Evolutionary conservation across 2,113 vertebrate genomes (phyloP), one percentile per base, ranked within the genome.

Genomic region (Oceanites oceanicus): DNA sequence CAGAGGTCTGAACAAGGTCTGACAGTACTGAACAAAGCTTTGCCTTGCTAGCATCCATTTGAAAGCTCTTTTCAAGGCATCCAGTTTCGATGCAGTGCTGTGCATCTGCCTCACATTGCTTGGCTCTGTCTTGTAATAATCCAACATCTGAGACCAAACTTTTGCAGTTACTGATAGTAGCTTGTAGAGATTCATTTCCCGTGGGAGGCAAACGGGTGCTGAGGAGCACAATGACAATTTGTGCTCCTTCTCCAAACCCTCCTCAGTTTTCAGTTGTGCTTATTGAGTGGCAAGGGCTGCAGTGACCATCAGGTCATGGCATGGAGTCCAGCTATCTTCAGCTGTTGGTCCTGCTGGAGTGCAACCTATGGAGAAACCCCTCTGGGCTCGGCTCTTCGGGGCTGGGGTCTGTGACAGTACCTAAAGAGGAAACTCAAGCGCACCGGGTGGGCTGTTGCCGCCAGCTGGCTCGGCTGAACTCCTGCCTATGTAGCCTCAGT

Each of bases 151-250:
- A 59, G 63, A 50, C n/a, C 0, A 7, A 72, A 13, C 6, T 40
- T 47, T 1, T 40, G 25, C 36, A 36, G 11, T 21, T 79, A 5
- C 20, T 52, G 56, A 11, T 5, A 42, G n/a, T 15, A 62, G 30
- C 15, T 88, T 30, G 11, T 9, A 61, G 52, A 40, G 9, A 30
- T 16, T 77, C 0, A 0, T 74, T 93, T 78, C 32, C 58, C 13
- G 12, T 1, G 2, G 21, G 56, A 74, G 23, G 34, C 32, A 32
- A 38, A 47, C 1, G 5, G 13, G 22, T 71, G 23, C 30, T 0
- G 1, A 67, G 66, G 20, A 59, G 23, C 29, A 53, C 8, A 1
- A 7, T 50, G 38, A 50, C 20, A 10, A 26, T 34, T 67, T 55
- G 27, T 78, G 49, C n/a, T 52, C 18, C 32, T 71, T 73, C 65